Base-by-base conservation (phyloP, 2,113 vertebrate species). In the Bubo scandiacus region DNA sequence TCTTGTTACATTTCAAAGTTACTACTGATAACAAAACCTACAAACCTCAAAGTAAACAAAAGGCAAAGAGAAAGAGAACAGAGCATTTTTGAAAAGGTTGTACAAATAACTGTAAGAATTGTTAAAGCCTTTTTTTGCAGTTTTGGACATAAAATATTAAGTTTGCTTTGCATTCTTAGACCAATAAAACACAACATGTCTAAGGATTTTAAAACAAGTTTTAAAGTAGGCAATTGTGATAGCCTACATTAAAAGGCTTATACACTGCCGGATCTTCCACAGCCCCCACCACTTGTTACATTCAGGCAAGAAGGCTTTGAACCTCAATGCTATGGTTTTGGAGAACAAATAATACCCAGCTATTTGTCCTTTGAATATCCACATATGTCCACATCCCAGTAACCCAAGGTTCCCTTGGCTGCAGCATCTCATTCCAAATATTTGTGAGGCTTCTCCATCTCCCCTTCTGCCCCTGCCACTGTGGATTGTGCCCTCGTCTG, bases 41-140 rank as follows among this genome's bases (percentile, higher is more conserved):
- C 40, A 96, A 87, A 77, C 74, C 54, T 90, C 29, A 61, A 91
- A 94, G 81, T 73, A 94, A 93, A 91, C 38, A 80, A 85, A 90
- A 82, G 18, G 26, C 65, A 93, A 92, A 66, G 49, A 72, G 43
- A 93, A 93, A 55, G 42, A 86, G 92, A 92, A 71, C 19, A 72
- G 40, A 81, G 43, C 18, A 29, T 74, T 95, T 94, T 30, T 85
- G 54, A 58, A 96, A 96, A 96, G 87, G 78, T 96, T 95, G 90
- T 82, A 82, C 45, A 96, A 97, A 96, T 88, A 96, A 45, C 66
- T 57, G 20, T 59, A 71, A 82, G 62, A 85, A 67, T 26, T 42
- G 40, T 49, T 88, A 82, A 38, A 62, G 9, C 2, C 4, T 42
- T 80, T 65, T 61, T 54, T 62, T 72, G n/a, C 4, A 23, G 11